Evolutionary conservation across 1,140 invertebrate genomes (phyloP), one percentile per base, ranked within the genome.

Genomic region (Meloidogyne floridensis): DNA sequence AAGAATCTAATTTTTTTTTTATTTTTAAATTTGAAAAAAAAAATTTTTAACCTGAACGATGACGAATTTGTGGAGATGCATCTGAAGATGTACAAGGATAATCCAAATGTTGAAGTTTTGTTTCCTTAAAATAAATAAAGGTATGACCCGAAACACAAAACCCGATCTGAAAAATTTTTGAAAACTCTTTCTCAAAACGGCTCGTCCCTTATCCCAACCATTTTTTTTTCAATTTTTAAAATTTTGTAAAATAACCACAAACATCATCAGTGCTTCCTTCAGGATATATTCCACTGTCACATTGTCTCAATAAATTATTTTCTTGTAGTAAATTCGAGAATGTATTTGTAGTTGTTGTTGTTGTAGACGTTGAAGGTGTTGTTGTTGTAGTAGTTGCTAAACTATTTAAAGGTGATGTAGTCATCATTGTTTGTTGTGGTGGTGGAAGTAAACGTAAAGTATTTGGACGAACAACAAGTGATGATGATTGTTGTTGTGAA

Each of bases 261-360:
- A 65, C 59, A 65, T 65, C 59, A n/a, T 65, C 59, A n/a, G 59
- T 65, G n/a, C 59, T 18, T 65, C 59, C 59, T n/a, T 65, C 59
- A n/a, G 59, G 59, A 18, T 65, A 65, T 5, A 65, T 65, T 65
- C 59, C 59, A 65, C 59, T 65, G n/a, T 65, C 59, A 65, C 15
- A 65, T n/a, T 65, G 15, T n/a, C n/a, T 65, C n/a, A 65, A 6
- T n/a, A 15, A 6, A 65, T 65, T 65, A 65, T 65, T 65, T 5
- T 5, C 59, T 65, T n/a, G 1, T n/a, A n/a, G 15, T 65, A n/a
- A n/a, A 65, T 32, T 32, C 32, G 32, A 32, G 32, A 47, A 47
- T 47, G 47, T 47, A 47, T 47, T 47, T 47, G 47, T 6, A 47
- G 47, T 6, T 47, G 47, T 47, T 47, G 3, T 47, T 15, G 10